These are phyloP conservation scores for Kryptopterus vitreolus DNA, from an alignment of 2,797 vertebrate species.

Conservation along the genomic window DNA sequence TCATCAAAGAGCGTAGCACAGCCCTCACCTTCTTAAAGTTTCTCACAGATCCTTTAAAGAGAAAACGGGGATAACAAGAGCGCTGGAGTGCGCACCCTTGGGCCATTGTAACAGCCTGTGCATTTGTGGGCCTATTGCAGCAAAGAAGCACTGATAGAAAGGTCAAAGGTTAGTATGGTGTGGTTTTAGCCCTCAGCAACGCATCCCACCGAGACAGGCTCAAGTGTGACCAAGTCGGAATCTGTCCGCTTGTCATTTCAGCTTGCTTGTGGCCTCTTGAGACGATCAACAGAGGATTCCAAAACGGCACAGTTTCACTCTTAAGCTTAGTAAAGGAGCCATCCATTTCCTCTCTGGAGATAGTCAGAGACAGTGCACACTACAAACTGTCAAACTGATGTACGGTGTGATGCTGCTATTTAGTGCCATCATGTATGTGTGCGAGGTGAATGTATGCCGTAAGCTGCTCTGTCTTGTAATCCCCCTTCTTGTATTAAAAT, in stretches of 20 bases:
- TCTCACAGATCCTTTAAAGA: constrained; percentile 16
- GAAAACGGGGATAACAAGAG: constrained; percentile 13
- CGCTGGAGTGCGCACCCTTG: background rate
- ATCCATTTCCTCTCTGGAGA: constrained; percentile 38
- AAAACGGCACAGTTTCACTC: constrained; percentile 38
- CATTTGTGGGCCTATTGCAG: constrained; percentile 17
- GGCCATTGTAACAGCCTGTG: constrained; percentile 16
- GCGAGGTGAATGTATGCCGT: background rate
- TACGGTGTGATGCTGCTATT: constrained; percentile 39
- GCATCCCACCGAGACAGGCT: constrained; percentile 50
- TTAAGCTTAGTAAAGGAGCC: constrained; percentile 39
- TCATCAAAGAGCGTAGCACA: constrained; percentile 45
- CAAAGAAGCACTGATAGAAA: constrained; percentile 47
- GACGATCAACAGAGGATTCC: constrained; percentile 47
- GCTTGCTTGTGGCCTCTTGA: constrained; percentile 33
- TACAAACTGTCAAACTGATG: constrained; percentile 45
- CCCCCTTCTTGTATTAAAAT: background rate
- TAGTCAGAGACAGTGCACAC: constrained; percentile 42
- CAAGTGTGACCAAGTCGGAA: constrained; percentile 53
- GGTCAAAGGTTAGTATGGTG: constrained; percentile 52
- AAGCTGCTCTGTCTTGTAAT: background rate
- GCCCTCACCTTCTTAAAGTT: constrained; percentile 24
- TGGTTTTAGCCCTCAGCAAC: constrained; percentile 48
- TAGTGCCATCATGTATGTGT: constrained; percentile 24
- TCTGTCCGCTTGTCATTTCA: constrained; percentile 45